Evolutionary conservation across 1,140 invertebrate genomes (phyloP).

Genomic region (Alviniconcha marisindica): DNA sequence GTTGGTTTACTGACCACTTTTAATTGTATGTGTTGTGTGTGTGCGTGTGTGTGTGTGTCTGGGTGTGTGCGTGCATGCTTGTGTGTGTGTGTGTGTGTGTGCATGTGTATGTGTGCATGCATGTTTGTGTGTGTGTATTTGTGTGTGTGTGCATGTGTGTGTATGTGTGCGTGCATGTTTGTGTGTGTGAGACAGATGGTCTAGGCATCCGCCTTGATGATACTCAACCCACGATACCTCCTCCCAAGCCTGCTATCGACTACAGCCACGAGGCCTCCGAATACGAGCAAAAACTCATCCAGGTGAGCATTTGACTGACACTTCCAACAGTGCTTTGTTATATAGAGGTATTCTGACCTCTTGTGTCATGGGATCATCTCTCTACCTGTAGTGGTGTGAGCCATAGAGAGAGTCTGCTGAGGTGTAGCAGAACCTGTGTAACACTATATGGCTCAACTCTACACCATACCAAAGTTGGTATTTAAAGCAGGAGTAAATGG

Average conservation of each 20-base stretch:
- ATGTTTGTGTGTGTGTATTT: neutral
- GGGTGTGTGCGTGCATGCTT: neutral
- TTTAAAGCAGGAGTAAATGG: no score
- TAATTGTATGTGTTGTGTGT: neutral
- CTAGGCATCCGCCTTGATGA: constrained; percentile 71
- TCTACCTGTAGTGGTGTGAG: no score
- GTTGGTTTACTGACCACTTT: neutral
- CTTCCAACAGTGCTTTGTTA: no score
- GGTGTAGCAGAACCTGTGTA: no score
- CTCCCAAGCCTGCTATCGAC: constrained; percentile 75
- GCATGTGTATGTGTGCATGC: neutral
- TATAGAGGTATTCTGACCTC: no score
- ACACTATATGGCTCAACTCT: no score
- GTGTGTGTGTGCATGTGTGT: neutral
- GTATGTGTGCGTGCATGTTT: no score
- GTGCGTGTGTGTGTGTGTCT: neutral
- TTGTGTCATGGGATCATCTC: no score
- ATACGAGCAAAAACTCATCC: constrained; percentile 93
- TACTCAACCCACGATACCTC: constrained; percentile 72
- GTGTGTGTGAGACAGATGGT: constrained; percentile 53
- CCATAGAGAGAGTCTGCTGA: no score
- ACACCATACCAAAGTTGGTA: no score
- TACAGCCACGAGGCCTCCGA: constrained; percentile 86
- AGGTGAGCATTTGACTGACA: no score
- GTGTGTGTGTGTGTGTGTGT: neutral